These are phyloP conservation scores for Phallusia fumigata DNA, from an alignment of 23 tunicate species.

Conservation along the genomic window DNA sequence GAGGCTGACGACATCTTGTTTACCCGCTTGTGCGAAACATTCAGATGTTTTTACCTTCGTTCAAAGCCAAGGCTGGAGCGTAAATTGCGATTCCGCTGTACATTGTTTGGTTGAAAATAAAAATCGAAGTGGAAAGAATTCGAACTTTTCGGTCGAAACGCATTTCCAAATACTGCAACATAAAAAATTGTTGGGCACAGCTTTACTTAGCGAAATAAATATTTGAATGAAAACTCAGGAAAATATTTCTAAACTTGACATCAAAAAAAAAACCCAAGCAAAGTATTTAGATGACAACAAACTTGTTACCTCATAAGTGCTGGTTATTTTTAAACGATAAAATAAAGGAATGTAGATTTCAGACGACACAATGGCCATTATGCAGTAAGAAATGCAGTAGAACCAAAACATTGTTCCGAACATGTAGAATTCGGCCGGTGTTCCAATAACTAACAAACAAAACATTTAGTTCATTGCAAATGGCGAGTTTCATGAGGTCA, in stretches of 20 bases:
- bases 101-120: slow-evolving; percentile 19
- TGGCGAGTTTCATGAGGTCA: neutral
- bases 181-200: too few species aligned
- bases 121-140: slow-evolving; percentile 9
- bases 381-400: slow-evolving; percentile 17
- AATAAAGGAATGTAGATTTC: slow-evolving; percentile 57
- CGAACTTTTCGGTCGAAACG: slow-evolving; percentile 41
- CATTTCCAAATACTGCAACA: slow-evolving; percentile 34
- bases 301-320: slow-evolving; percentile 63
- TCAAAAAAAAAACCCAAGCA: too few species aligned
- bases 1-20: too few species aligned
- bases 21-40: neutral
- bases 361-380: slow-evolving; percentile 35
- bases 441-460: slow-evolving; percentile 34
- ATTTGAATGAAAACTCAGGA: too few species aligned
- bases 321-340: slow-evolving; percentile 32
- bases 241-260: too few species aligned
- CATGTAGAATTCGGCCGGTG: slow-evolving; percentile 62
- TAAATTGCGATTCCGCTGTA: slow-evolving; percentile 42
- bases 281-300: too few species aligned
- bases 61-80: slow-evolving; percentile 49
- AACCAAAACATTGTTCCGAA: slow-evolving; percentile 52
- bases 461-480: neutral
- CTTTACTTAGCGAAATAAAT: too few species aligned
- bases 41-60: slow-evolving; percentile 18